A percentile compares a stretch with the other conserved stretches of the same genome.
Evolutionary conservation across 2,888 invertebrate species (phyloP).

Genomic region (Erebia palarica): DNA sequence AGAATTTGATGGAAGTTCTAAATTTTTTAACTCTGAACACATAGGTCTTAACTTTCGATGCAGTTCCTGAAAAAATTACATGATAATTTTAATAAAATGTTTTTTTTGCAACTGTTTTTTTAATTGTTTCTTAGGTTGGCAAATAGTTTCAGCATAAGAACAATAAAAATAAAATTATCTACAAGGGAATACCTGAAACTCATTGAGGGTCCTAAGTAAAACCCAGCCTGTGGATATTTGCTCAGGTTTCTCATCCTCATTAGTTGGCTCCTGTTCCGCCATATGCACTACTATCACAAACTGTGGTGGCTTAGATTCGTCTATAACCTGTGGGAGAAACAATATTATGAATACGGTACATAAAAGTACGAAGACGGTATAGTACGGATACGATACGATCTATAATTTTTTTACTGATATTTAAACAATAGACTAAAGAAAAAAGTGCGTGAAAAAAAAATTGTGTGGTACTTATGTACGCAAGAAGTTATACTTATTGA

Average conservation of each 20-base stretch:
- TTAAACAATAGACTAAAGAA: no score
- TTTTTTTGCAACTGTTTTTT: no score
- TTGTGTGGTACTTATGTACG: no score
- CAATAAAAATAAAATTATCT: no score
- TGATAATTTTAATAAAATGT: no score
- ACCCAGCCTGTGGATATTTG: constrained; percentile 80
- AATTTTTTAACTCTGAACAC: constrained; percentile 89
- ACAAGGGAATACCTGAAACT: constrained; percentile 78
- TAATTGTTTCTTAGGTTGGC: no score
- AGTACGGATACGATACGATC: no score
- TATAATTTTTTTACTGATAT: no score
- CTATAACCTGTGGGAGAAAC: constrained; percentile 71
- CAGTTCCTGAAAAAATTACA: constrained; percentile 85
- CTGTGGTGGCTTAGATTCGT: constrained; percentile 85
- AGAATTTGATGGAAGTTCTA: constrained; percentile 91
- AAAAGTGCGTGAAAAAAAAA: no score
- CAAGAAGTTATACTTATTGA: no score
- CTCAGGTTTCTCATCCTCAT: constrained; percentile 75
- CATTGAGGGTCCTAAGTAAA: constrained; percentile 80
- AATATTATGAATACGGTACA: background rate
- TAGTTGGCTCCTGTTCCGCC: constrained; percentile 81
- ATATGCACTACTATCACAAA: constrained; percentile 92
- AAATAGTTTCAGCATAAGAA: no score
- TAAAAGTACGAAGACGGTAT: no score
- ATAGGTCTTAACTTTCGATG: constrained; percentile 92